Base-by-base conservation (phyloP, 2,113 vertebrate species). In the Phycodurus eques region DNA sequence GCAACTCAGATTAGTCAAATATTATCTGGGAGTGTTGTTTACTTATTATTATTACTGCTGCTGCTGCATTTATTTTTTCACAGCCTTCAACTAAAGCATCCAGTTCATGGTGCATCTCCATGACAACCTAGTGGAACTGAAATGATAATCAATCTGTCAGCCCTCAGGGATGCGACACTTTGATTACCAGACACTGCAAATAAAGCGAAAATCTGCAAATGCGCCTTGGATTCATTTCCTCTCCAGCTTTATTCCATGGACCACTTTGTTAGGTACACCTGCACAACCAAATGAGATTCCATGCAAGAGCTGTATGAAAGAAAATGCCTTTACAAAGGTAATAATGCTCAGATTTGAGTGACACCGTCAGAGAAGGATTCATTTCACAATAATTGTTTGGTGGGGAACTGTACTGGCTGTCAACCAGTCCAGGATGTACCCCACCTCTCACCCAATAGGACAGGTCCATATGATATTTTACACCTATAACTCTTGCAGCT, bases 171-270 rank as follows among this genome's bases (percentile, higher is more conserved):
- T 47, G 44, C 22, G 17, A 66, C 43, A 31, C 43, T 47, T 66
- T 66, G 64, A 66, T 66, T 31, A 31, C 19, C 44, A 47, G 22
- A 27, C 19, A 65, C 39, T 22, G 62, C 42, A 20, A 65, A 43
- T 65, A 66, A 66, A 47, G 44, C 8, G 22, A 47, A 44, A 15
- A 27, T 27, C n/a, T 47, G 44, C 69, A 65, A 79, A 81, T 51
- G 7, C 71, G 68, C 79, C 20, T 46, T 14, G 20, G 63, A 44
- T 27, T 66, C 20, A 66, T 47, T 47, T 66, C 44, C 64, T 66
- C 64, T 47, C 6, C 31, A 8, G 13, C 15, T 61, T 35, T 35
- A 35, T 61, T 61, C 59, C 59, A 17, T 15, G 12, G 5, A 61
- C 35, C 59, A 61, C 59, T 61, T 35, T 35, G 59, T 61, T 35